Conservation (phyloP, 2,113 vertebrate genomes). For the Malaclemys terrapin region DNA sequence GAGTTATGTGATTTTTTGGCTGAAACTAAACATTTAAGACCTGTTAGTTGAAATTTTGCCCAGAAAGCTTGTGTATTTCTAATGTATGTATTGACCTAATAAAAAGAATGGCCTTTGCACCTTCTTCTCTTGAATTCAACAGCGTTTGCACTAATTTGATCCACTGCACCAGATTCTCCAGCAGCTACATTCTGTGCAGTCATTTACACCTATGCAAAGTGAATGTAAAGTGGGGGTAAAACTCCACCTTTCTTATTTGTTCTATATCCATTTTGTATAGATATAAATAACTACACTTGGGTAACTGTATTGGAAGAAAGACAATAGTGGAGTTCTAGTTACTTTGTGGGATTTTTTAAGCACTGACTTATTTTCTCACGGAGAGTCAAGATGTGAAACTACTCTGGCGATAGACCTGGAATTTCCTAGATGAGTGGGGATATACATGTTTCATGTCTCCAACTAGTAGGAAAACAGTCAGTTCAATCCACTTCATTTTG, state of each 20-base stretch:
- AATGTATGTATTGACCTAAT: constrained; percentile 25
- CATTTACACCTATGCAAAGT: neutral
- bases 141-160: neutral
- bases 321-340: neutral
- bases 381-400: neutral
- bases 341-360: neutral
- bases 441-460: neutral
- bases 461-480: neutral
- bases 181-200: neutral
- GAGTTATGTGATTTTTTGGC: constrained; percentile 28
- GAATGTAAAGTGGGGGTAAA: constrained; percentile 1
- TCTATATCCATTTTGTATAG: neutral
- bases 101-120: neutral
- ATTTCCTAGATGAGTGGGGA: neutral
- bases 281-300: neutral
- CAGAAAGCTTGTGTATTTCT: constrained; percentile 1
- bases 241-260: neutral
- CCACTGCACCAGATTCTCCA: neutral
- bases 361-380: neutral
- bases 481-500: neutral
- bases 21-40: constrained; percentile 43
- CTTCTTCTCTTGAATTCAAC: neutral
- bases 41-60: neutral
- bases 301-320: neutral
- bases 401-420: neutral